Evolutionary conservation across 2,888 invertebrate species (phyloP).

Genomic region (Chalcosyrphus nemorum): DNA sequence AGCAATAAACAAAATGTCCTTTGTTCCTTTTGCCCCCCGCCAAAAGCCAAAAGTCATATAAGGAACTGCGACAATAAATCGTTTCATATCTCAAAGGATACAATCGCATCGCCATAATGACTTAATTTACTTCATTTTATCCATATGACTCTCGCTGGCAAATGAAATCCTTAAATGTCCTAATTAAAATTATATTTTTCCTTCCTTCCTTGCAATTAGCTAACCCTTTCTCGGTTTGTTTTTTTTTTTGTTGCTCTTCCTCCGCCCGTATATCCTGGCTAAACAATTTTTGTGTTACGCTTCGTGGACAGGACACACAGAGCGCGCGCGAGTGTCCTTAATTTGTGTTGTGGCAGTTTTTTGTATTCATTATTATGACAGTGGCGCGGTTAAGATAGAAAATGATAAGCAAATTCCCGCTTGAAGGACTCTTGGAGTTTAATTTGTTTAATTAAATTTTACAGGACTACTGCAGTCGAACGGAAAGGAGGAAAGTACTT

Average conservation of each 20-base stretch:
- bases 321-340: slow-evolving; percentile 62
- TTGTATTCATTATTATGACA: slow-evolving; percentile 48
- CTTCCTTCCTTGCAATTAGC: slow-evolving; percentile 50
- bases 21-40: too few species aligned
- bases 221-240: slow-evolving; percentile 49
- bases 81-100: too few species aligned
- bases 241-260: too few species aligned
- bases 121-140: slow-evolving; percentile 43
- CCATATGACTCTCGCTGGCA: slow-evolving; percentile 30
- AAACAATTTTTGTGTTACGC: slow-evolving; percentile 17
- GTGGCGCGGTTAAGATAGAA: slow-evolving; percentile 51
- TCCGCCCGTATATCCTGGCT: slow-evolving; percentile 20
- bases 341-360: slow-evolving; percentile 62
- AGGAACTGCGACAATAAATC: too few species aligned
- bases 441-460: slow-evolving; percentile 70
- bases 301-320: slow-evolving; percentile 60
- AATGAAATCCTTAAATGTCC: slow-evolving; percentile 58
- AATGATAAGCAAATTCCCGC: slow-evolving; percentile 70
- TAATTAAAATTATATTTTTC: slow-evolving; percentile 57
- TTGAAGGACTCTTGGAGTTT: slow-evolving; percentile 53
- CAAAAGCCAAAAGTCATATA: too few species aligned
- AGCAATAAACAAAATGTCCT: too few species aligned
- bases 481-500: slow-evolving; percentile 21
- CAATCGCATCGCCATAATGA: slow-evolving; percentile 50
- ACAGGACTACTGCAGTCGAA: slow-evolving; percentile 21